These are phyloP conservation scores for Pachycephala philippinensis DNA, from an alignment of 2,113 vertebrate genomes.

Conservation along the genomic window DNA sequence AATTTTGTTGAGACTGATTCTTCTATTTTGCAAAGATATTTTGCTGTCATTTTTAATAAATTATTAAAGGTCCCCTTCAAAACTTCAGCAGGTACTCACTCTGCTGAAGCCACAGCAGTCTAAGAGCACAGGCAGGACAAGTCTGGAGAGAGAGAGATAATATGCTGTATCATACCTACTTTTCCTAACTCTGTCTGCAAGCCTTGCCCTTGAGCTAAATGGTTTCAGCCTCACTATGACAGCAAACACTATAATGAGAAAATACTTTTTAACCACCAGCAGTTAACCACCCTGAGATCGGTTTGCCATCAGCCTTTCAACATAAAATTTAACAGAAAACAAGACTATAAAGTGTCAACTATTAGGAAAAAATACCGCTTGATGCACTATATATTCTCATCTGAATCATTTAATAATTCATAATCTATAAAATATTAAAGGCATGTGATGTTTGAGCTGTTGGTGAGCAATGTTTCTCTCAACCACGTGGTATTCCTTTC, in stretches of 20 bases:
- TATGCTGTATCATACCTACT: background rate
- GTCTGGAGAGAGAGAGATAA: background rate
- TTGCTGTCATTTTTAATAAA: background rate
- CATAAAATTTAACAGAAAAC: background rate
- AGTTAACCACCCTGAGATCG: background rate
- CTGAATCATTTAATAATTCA: rapidly evolving
- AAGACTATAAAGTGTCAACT: background rate
- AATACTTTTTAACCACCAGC: background rate
- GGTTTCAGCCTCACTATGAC: background rate
- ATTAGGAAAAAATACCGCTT: background rate
- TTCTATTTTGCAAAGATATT: background rate
- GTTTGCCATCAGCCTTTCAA: background rate
- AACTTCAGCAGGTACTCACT: background rate
- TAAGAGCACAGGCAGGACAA: background rate
- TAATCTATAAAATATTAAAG: background rate
- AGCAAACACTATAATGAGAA: background rate
- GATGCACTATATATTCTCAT: background rate
- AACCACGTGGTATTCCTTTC: background rate
- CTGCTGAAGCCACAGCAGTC: background rate
- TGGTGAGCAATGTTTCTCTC: background rate
- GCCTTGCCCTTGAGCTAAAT: background rate
- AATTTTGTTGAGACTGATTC: background rate
- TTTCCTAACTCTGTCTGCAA: background rate
- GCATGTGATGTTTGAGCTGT: background rate
- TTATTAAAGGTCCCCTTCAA: background rate